Evolutionary conservation across 2,888 invertebrate species (phyloP).

Genomic region (Cantharis flavilabris): DNA sequence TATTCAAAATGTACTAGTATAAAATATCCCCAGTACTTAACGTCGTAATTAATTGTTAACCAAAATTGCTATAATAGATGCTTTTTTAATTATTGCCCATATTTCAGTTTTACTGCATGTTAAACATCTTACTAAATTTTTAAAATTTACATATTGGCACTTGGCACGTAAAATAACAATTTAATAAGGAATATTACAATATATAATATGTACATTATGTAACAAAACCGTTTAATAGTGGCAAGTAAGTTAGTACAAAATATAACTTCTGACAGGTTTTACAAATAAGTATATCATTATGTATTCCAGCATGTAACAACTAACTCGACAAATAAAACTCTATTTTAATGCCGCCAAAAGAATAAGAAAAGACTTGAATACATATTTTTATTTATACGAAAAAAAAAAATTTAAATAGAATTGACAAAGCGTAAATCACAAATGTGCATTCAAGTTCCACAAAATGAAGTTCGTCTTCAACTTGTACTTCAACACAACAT

Average conservation of each 20-base stretch:
- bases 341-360: not conserved
- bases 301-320: not conserved
- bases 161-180: not conserved
- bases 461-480: too few species aligned
- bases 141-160: not conserved
- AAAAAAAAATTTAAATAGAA: too few species aligned
- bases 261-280: not conserved
- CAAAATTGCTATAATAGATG: not conserved
- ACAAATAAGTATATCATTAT: not conserved
- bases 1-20: not conserved
- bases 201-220: not conserved
- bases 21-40: not conserved
- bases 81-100: not conserved
- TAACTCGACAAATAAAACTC: not conserved
- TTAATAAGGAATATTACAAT: not conserved
- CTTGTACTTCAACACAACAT: too few species aligned
- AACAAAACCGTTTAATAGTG: not conserved
- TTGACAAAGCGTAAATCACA: too few species aligned
- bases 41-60: not conserved
- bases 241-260: not conserved
- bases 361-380: not conserved
- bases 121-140: not conserved
- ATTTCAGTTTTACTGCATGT: not conserved
- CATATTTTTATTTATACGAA: not conserved
- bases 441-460: too few species aligned